phyloP scores from a whole-genome alignment of 1,140 invertebrate genomes.

The Atta cephalotes region DNA sequence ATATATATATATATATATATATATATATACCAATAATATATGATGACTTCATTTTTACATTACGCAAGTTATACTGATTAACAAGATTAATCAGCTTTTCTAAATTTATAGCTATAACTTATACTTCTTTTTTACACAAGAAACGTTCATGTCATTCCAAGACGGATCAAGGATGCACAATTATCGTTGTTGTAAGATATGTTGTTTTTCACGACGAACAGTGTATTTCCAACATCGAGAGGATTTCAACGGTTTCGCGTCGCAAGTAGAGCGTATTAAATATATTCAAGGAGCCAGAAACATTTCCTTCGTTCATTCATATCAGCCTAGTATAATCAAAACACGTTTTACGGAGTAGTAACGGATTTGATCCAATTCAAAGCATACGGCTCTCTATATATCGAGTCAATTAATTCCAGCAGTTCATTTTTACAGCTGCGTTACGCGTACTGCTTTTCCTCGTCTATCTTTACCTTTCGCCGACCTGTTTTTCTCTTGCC shows the following conservation, averaged over 20 bases:
- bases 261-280: conserved; percentile 57
- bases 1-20: no score
- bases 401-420: conserved; percentile 71
- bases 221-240: not conserved
- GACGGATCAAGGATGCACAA: not conserved
- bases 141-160: not conserved
- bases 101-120: conserved; percentile 7
- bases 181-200: not conserved
- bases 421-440: conserved; percentile 66
- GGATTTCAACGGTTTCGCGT: conserved; percentile 20
- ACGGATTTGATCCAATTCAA: conserved; percentile 63
- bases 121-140: not conserved
- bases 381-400: conserved; percentile 37
- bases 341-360: conserved; percentile 22
- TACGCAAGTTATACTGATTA: not conserved
- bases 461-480: conserved; percentile 29
- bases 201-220: not conserved
- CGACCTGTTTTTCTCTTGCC: conserved; percentile 54
- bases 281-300: conserved; percentile 15
- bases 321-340: conserved; percentile 9
- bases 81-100: not conserved
- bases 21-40: no score
- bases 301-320: conserved; percentile 49
- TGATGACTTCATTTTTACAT: not conserved
- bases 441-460: conserved; percentile 50